Evolutionary conservation across 2,797 vertebrate genomes (phyloP).

Genomic region (Eulemur rubriventer): DNA sequence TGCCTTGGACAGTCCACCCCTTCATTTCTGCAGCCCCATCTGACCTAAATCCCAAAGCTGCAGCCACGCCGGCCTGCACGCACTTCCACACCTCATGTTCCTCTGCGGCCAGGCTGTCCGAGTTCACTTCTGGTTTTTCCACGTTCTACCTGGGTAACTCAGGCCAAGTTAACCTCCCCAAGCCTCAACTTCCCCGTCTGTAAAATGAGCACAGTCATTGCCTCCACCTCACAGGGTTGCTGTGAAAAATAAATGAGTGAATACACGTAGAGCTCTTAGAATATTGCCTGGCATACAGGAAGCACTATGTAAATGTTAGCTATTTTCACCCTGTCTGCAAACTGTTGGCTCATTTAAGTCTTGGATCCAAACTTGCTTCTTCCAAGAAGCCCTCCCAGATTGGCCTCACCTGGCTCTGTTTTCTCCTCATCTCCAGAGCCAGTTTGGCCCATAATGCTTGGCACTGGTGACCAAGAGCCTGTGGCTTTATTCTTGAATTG

Average conservation of each 20-base stretch:
- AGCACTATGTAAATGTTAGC: not conserved
- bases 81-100: not conserved
- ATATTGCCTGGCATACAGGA: not conserved
- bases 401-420: not conserved
- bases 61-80: not conserved
- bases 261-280: not conserved
- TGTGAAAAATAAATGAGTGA: not conserved
- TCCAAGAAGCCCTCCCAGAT: constrained; percentile 8
- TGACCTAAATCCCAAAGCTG: not conserved
- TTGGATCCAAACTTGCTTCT: constrained; percentile 19
- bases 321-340: not conserved
- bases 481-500: not conserved
- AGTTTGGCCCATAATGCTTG: not conserved
- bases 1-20: not conserved
- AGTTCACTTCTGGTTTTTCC: not conserved
- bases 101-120: not conserved
- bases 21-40: not conserved
- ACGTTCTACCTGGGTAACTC: not conserved
- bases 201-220: not conserved
- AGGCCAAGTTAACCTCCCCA: not conserved
- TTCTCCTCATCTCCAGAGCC: not conserved
- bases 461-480: not conserved
- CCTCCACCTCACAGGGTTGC: not conserved
- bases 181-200: constrained; percentile 19
- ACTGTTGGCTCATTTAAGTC: not conserved